Conservation (phyloP, 2,113 vertebrate genomes). For the Vimba vimba region DNA sequence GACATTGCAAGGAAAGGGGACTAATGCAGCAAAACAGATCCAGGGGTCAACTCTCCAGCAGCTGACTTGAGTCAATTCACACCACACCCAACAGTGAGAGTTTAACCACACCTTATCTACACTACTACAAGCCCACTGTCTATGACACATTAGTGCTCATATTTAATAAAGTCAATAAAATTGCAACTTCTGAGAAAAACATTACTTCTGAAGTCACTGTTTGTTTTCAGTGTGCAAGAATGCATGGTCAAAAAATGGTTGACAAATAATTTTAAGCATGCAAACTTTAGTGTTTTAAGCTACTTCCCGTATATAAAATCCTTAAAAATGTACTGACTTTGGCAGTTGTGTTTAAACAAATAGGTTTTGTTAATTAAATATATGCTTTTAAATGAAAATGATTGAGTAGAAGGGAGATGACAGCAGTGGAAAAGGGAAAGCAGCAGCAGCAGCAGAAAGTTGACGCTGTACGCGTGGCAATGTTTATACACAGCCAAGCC, state of each 20-base stretch:
- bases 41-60: slow-evolving; percentile 19
- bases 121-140: slow-evolving; percentile 15
- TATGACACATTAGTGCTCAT: not conserved
- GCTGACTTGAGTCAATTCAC: slow-evolving; percentile 54
- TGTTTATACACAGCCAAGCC: slow-evolving; percentile 87
- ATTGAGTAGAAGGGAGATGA: not conserved
- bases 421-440: slow-evolving; percentile 29
- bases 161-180: not conserved
- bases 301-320: not conserved
- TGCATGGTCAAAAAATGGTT: not conserved
- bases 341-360: not conserved
- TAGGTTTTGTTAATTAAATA: not conserved
- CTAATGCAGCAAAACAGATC: slow-evolving; percentile 45
- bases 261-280: not conserved
- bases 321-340: not conserved
- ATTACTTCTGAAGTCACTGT: not conserved
- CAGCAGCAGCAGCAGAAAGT: slow-evolving; percentile 63
- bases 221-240: not conserved
- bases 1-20: slow-evolving; percentile 40
- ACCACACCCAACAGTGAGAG: slow-evolving; percentile 67
- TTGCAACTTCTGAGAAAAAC: not conserved
- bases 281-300: not conserved
- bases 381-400: not conserved
- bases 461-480: slow-evolving; percentile 94
- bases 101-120: slow-evolving; percentile 10